Evolutionary conservation across 64 coral and sea anemone genomes (phyloP).

Genomic region (Catalaphyllia jardinei): DNA sequence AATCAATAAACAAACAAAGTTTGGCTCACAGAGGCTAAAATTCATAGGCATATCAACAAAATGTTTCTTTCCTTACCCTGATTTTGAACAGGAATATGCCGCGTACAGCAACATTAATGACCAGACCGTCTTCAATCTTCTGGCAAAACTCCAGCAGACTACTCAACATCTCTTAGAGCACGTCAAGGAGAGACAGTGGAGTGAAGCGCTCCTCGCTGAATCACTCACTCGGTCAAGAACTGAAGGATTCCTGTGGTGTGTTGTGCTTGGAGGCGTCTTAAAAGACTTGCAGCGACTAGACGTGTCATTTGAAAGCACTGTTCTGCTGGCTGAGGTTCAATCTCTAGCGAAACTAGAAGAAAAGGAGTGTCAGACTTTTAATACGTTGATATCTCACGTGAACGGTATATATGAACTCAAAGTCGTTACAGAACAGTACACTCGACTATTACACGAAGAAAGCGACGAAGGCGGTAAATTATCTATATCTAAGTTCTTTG

Average conservation of each 20-base stretch:
- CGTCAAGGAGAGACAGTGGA: conserved; percentile 6
- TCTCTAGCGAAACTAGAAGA: neutral
- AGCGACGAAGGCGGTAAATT: conserved; percentile 11
- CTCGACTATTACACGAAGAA: conserved; percentile 25
- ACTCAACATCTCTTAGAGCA: conserved; percentile 19
- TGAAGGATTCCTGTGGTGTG: conserved; percentile 65
- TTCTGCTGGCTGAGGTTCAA: conserved; percentile 54
- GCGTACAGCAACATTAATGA: neutral
- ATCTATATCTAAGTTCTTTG: neutral
- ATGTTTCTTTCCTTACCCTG: neutral
- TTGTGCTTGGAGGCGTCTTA: conserved; percentile 60
- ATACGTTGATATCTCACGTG: conserved; percentile 23
- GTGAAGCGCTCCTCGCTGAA: conserved; percentile 32
- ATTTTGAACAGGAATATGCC: neutral
- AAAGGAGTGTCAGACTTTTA: conserved; percentile 66
- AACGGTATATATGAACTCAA: conserved; percentile 77
- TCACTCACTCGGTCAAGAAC: conserved; percentile 40
- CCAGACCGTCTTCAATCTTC: conserved; percentile 20
- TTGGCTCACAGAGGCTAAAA: too few species aligned
- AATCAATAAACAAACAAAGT: too few species aligned
- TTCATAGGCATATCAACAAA: neutral
- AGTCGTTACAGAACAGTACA: conserved; percentile 63
- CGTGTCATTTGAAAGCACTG: conserved; percentile 10
- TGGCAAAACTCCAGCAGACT: neutral
- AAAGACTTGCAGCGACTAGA: neutral